Conservation (phyloP, 2,888 invertebrate genomes). For the Deilephila elpenor region DNA sequence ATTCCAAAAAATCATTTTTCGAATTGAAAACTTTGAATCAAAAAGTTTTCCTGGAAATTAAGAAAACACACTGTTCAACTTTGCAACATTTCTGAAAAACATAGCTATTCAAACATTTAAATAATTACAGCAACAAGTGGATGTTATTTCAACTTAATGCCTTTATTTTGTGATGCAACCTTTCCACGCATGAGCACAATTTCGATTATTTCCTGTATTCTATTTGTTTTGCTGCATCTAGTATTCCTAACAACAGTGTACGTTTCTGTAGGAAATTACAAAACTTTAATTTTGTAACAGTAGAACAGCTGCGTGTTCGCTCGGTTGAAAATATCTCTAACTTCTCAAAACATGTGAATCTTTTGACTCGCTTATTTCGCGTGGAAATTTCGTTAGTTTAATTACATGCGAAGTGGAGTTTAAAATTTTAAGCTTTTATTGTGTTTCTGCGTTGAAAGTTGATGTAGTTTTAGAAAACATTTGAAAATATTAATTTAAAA, state of each 20-base stretch:
- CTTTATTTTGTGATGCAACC: no score
- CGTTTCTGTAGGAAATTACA: not conserved
- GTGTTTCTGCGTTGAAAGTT: not conserved
- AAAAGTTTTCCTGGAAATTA: no score
- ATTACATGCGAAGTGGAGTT: not conserved
- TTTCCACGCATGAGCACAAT: not conserved
- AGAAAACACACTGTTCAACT: no score
- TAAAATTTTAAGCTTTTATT: not conserved
- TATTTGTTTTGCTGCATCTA: no score
- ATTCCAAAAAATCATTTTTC: no score
- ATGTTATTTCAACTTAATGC: no score
- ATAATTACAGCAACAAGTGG: no score
- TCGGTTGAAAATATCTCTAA: constrained; percentile 7
- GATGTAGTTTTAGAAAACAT: not conserved
- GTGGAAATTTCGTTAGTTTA: not conserved
- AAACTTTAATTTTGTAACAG: constrained; percentile 13
- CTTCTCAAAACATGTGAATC: constrained; percentile 18
- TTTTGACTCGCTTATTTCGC: constrained; percentile 6
- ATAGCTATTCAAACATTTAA: no score
- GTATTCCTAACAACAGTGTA: not conserved
- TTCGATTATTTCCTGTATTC: not conserved
- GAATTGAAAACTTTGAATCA: no score
- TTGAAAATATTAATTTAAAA: no score
- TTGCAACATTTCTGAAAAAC: no score
- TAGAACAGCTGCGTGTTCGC: not conserved